Percentiles rank a stretch among this genome's conserved stretches.
phyloP scores from a whole-genome alignment of 2,797 vertebrate genomes.

The Pteropus rufus region DNA sequence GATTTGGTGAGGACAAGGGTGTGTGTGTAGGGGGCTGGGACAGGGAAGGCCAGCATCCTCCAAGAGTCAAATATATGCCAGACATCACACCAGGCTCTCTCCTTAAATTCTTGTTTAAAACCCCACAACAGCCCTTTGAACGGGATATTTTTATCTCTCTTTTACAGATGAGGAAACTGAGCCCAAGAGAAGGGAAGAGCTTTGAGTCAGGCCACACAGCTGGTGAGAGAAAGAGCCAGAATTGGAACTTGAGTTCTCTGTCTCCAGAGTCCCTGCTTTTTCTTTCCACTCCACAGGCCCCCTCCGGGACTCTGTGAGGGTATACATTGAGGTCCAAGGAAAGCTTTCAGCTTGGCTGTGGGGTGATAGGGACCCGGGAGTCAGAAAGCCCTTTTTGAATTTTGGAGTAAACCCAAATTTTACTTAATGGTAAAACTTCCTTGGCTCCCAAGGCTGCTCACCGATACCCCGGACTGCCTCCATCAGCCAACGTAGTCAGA shows the following conservation, averaged over 20 bases:
- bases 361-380: not conserved
- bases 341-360: not conserved
- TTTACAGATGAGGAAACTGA: conserved; percentile 5
- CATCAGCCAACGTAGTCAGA: not conserved
- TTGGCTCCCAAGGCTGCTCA: not conserved
- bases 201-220: not conserved
- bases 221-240: not conserved
- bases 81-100: fast-evolving
- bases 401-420: not conserved
- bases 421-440: not conserved
- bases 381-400: fast-evolving
- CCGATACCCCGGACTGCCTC: fast-evolving
- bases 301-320: fast-evolving
- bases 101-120: not conserved
- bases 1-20: not conserved
- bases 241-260: fast-evolving
- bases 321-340: too few species aligned
- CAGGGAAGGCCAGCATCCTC: not conserved
- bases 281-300: not conserved
- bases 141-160: not conserved
- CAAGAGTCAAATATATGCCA: fast-evolving
- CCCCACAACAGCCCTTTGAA: not conserved
- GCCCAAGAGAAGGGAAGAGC: not conserved
- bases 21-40: not conserved
- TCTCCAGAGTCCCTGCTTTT: not conserved